Evolutionary conservation across 2,797 vertebrate genomes (phyloP), one percentile per base, ranked within the genome.

Genomic region (Echiichthys vipera): DNA sequence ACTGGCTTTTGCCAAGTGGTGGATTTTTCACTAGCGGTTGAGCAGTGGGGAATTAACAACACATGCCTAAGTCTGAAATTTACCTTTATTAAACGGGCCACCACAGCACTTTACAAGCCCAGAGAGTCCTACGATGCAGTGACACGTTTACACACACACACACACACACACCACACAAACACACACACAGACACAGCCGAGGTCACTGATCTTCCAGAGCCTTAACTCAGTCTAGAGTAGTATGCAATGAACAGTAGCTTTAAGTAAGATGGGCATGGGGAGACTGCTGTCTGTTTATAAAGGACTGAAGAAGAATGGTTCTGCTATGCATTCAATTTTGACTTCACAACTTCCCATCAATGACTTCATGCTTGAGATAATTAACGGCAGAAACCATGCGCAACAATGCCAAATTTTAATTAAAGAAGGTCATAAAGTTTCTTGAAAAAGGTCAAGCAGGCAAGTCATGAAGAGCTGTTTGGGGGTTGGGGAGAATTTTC

Each of bases 371-470:
- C 66, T 57, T 65, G 67, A 70, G 67, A 87, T 88, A 88, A 93
- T 77, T 88, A 80, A 86, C 54, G 43, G 69, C 82, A 63, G 85
- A 88, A 88, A 86, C 82, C 64, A 72, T 65, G 87, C 1, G 7
- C 77, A 85, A 84, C 77, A 87, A 90, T 87, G 85, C 75, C 78
- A 90, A 62, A 80, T 91, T 91, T 90, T 93, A 92, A 93, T 94
- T 90, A 92, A 92, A 91, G 74, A 83, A 77, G 85, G 86, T 89
- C 81, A 87, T 91, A 86, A 94, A 92, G 87, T 84, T 80, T 84
- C 71, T 56, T 20, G 65, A 83, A 87, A 92, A 92, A 92, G 92
- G 91, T 93, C 91, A 93, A 77, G 49, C 67, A 81, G 65, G 61
- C 84, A 70, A 88, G 85, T 83, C 84, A 78, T 27, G 59, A 61